Evolutionary conservation across 2,797 vertebrate species (phyloP).

Genomic region (Phoeniculus purpureus): DNA sequence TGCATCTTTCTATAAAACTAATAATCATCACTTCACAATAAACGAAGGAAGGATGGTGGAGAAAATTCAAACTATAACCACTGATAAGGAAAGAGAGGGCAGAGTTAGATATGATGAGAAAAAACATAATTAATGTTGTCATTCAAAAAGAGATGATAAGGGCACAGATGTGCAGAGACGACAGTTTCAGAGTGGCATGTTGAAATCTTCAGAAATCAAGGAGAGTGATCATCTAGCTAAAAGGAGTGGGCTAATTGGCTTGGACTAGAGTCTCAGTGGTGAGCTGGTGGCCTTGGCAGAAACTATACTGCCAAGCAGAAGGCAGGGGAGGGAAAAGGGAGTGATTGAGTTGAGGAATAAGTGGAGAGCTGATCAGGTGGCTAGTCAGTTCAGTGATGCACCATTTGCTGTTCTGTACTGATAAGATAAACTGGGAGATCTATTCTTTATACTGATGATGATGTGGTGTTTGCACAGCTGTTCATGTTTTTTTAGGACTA

Average conservation of each 20-base stretch:
- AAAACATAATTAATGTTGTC: not conserved
- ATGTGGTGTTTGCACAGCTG: not conserved
- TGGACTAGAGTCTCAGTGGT: not conserved
- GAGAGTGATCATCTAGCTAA: not conserved
- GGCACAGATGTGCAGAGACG: not conserved
- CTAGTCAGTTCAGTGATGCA: not conserved
- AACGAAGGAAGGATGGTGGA: not conserved
- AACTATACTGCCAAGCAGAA: not conserved
- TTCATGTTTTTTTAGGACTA: not conserved
- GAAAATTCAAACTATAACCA: not conserved
- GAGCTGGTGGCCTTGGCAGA: not conserved
- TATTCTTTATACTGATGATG: not conserved
- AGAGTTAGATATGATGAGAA: not conserved
- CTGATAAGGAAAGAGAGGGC: not conserved
- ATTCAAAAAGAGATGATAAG: not conserved
- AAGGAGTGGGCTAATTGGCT: not conserved
- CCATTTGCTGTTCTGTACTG: not conserved
- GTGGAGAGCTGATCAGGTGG: not conserved
- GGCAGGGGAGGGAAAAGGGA: not conserved
- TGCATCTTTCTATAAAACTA: not conserved
- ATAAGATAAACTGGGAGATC: not conserved
- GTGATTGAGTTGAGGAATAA: not conserved
- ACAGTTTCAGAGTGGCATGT: not conserved
- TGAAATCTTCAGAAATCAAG: not conserved
- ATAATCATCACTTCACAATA: not conserved